Base-by-base conservation (phyloP, 2,113 vertebrate species). In the Nettapus auritus region DNA sequence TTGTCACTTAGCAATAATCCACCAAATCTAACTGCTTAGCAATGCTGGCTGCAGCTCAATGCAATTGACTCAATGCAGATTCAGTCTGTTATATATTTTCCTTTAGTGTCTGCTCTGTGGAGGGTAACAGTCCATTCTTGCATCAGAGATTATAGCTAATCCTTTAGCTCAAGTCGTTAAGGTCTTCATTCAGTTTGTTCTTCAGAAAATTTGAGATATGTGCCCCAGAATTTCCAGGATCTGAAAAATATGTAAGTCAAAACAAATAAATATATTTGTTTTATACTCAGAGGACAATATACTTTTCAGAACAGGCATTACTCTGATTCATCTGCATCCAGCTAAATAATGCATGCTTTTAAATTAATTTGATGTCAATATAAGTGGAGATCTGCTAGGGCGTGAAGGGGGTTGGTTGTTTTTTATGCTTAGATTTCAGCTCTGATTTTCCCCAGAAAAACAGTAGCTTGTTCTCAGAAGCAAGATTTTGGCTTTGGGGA, bases 1-100 rank as follows among this genome's bases (percentile, higher is more conserved):
- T 88, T 93, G 93, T 82, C 44, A 3, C 52, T 78, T 88, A 81
- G 88, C 88, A 92, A 66, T 94, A 92, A 96, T 94, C 93, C 91
- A 82, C 52, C 73, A 86, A 62, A 95, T 94, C 69, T 79, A 90
- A 79, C 82, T 74, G 13, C 79, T 93, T 89, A 77, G 56, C 63
- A 90, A 11, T 86, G 56, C 92, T 91, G 88, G 82, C 88, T 34
- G 66, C 76, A 91, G 64, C 81, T 93, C 81, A 92, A 0, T 57
- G 56, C 88, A 90, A 9, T 88, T 86, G 71, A 28, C 68, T 94
- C 28, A 79, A 90, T 48, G 52, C 80, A 86, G 79, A 88, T 84
- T 69, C 33, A 76, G 38, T 25, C 64, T 94, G 42, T 68, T 89
- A 40, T 5, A 3, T n/a, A 26, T 86, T 83, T 88, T 71, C 56